Evolutionary conservation across 2,113 vertebrate genomes (phyloP), one percentile per base, ranked within the genome.

Genomic region (Dasyurus viverrinus): DNA sequence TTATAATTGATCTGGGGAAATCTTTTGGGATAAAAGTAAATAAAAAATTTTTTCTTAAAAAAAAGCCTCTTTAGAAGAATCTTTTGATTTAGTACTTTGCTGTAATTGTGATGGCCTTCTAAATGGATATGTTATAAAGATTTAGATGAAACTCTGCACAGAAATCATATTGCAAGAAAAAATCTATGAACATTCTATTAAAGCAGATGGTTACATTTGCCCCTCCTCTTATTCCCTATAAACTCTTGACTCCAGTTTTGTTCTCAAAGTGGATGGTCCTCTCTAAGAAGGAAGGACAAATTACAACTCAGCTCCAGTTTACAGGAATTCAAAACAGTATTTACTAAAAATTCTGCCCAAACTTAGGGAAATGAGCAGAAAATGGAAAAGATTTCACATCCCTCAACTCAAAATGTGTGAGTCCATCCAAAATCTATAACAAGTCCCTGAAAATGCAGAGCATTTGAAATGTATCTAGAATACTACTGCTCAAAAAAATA

Each of bases 401-500:
- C 2, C 53, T 93, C 8, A 95, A 84, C 94, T 90, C 95, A 36
- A 93, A 94, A 48, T 42, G 11, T 93, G 0, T 95, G 50, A 53
- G 27, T 27, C 9, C 8, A 52, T 11, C 50, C 50, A 52, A 53
- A 0, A 89, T 57, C 92, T 22, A 24, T 8, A 94, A 91, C 36
- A 76, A 23, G 76, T 93, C 6, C 0, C 27, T 42, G 19, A 6
- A n/a, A 25, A 89, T 30, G 36, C 53, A 55, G 42, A 84, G 5
- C 68, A n/a, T n/a, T 42, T 8, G 5, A 84, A 84, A 84, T 84
- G 16, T 22, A 84, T 22, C 14, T 16, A 76, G 5, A 68, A 84
- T 16, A 42, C 14, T 19, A 68, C 36, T 16, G 5, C 36, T 22
- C 4, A 27, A 30, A n/a, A 76, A 76, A 76, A 42, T 84, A 84